Conservation (phyloP, 2,888 invertebrate genomes). For the Mystacides longicornis region DNA sequence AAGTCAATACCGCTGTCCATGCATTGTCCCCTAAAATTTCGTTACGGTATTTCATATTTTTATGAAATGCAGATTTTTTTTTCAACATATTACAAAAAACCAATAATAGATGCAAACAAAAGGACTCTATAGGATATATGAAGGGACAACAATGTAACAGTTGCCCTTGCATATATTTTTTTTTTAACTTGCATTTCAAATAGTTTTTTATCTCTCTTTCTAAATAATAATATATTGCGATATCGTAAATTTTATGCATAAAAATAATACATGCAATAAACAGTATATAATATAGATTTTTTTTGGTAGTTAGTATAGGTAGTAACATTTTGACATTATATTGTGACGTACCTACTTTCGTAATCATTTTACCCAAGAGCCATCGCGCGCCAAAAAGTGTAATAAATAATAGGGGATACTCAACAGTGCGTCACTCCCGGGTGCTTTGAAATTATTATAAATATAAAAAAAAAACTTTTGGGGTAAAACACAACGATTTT, state of each 20-base stretch:
- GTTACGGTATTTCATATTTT: conserved; percentile 14
- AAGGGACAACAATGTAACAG: conserved; percentile 7
- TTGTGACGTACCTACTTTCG: too few species aligned
- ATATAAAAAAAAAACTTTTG: conserved; percentile 12
- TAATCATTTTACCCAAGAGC: too few species aligned
- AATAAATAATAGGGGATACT: conserved; percentile 12
- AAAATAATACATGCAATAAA: conserved; percentile 11
- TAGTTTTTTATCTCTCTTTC: conserved; percentile 2
- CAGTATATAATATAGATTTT: conserved; percentile 8
- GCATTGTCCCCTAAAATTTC: conserved; percentile 16
- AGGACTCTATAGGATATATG: conserved; percentile 1
- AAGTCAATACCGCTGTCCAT: conserved; percentile 18
- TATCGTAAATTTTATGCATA: conserved; percentile 20
- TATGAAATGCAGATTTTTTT: conserved; percentile 22
- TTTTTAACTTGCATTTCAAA: conserved; percentile 16
- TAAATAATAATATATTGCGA: too few species aligned
- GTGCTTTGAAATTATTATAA: conserved; percentile 2
- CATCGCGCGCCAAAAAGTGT: conserved; percentile 17
- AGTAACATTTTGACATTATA: conserved; percentile 20
- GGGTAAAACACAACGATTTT: conserved; percentile 9
- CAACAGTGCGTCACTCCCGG: conserved; percentile 11
- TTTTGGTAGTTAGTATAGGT: not conserved
- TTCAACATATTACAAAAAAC: conserved; percentile 15
- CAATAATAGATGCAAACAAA: conserved; percentile 7
- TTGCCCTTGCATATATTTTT: conserved; percentile 8